Evolutionary conservation across 2,797 vertebrate genomes (phyloP).

Genomic region (Astyanax mexicanus): DNA sequence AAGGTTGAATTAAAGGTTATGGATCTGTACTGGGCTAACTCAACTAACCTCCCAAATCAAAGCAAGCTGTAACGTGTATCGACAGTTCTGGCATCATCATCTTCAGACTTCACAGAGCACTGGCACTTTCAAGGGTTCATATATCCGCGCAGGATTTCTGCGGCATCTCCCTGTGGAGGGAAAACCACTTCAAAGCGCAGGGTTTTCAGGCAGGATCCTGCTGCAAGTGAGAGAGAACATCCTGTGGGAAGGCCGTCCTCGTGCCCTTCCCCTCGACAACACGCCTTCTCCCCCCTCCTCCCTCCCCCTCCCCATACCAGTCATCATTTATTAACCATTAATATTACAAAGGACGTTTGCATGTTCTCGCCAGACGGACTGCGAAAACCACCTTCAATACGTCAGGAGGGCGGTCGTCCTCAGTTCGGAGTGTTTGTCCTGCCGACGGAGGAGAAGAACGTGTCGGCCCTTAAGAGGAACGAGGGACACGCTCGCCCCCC

Average conservation of each 20-base stretch:
- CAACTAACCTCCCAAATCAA: not conserved
- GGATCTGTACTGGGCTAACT: not conserved
- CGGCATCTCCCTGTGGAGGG: not conserved
- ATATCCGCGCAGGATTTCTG: not conserved
- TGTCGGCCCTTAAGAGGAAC: not conserved
- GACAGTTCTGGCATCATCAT: conserved; percentile 22
- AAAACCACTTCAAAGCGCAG: conserved; percentile 18
- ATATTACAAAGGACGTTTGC: conserved; percentile 30
- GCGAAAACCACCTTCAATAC: not conserved
- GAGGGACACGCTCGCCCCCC: not conserved
- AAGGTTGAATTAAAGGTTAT: not conserved
- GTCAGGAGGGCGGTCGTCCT: not conserved
- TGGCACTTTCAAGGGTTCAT: conserved; percentile 28
- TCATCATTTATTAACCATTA: conserved; percentile 34
- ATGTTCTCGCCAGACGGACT: conserved; percentile 16
- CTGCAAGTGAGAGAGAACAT: conserved; percentile 45
- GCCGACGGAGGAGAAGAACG: not conserved
- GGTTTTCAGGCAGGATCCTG: conserved; percentile 16
- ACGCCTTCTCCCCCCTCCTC: not conserved
- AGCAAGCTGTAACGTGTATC: conserved; percentile 36
- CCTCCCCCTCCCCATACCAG: not conserved
- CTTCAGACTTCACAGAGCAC: conserved; percentile 9
- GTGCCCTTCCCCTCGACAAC: conserved; percentile 23
- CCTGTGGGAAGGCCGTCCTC: conserved; percentile 49
- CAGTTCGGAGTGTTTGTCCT: not conserved